Evolutionary conservation across 1,140 invertebrate species (phyloP).

Genomic region (Habropoda laboriosa): DNA sequence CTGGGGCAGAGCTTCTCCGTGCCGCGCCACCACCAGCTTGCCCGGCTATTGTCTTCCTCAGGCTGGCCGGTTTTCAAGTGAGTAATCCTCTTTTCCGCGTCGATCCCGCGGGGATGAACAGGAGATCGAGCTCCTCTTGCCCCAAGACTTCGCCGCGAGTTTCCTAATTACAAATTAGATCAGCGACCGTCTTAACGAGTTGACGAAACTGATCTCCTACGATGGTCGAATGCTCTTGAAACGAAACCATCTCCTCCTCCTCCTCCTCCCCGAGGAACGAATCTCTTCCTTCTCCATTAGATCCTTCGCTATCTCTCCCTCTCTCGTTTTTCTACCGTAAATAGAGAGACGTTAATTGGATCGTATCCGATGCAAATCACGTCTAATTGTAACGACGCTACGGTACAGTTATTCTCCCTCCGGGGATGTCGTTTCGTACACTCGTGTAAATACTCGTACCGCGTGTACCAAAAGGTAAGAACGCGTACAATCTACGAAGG

Average conservation of each 20-base stretch:
- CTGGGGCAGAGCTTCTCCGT: slow-evolving; percentile 75
- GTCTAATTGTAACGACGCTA: not conserved
- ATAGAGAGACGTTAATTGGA: slow-evolving; percentile 8
- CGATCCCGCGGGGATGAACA: not conserved
- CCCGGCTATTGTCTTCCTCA: slow-evolving; percentile 80
- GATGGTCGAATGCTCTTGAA: not conserved
- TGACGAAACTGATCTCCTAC: not conserved
- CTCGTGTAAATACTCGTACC: not conserved
- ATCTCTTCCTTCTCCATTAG: not conserved
- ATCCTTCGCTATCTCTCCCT: too few relatives aligned
- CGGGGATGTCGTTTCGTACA: too few relatives aligned
- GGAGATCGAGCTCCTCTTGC: too few relatives aligned
- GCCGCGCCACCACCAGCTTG: slow-evolving; percentile 73
- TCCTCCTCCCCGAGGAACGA: not conserved
- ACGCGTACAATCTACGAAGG: not conserved
- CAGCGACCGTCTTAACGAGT: not conserved
- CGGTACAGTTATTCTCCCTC: not conserved
- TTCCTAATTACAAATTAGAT: not conserved
- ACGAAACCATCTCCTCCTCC: not conserved
- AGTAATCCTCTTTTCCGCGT: slow-evolving; percentile 54
- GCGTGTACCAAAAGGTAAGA: not conserved
- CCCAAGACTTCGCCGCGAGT: not conserved
- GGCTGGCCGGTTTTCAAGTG: slow-evolving; percentile 81
- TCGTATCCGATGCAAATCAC: not conserved
- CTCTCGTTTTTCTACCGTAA: not conserved